Evolutionary conservation across 2,113 vertebrate species (phyloP).

Genomic region (Plestiodon gilberti): DNA sequence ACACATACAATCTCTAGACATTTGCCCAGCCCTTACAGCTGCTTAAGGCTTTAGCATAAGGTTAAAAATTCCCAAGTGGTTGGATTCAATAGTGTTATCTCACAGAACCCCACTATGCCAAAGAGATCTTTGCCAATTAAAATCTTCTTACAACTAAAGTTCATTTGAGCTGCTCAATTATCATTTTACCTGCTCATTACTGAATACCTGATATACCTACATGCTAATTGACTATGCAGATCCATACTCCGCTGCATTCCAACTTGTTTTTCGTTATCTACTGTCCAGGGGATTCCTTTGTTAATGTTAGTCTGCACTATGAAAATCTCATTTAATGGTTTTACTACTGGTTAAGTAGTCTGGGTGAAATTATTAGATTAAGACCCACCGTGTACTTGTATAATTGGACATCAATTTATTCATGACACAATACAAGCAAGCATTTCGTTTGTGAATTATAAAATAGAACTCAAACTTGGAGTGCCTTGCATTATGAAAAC

Average conservation of each 20-base stretch:
- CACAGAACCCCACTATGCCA: neutral
- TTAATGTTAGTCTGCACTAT: neutral
- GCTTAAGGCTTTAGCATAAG: neutral
- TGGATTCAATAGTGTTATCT: slow-evolving; percentile 36
- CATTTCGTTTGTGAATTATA: slow-evolving; percentile 52
- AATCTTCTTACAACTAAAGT: slow-evolving; percentile 45
- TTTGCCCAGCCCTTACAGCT: neutral
- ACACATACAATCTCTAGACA: neutral
- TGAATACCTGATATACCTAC: slow-evolving; percentile 25
- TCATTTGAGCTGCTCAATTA: slow-evolving; percentile 35
- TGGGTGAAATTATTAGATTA: slow-evolving; percentile 63
- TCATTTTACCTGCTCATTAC: slow-evolving; percentile 49
- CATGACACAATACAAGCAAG: slow-evolving; percentile 50
- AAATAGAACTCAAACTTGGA: slow-evolving; percentile 42
- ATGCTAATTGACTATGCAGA: slow-evolving; percentile 49
- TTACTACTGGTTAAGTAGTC: slow-evolving; percentile 49
- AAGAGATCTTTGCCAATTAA: slow-evolving; percentile 53
- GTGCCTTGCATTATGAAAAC: slow-evolving; percentile 32
- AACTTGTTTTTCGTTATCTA: slow-evolving; percentile 18
- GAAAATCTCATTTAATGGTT: slow-evolving; percentile 41
- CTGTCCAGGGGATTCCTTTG: slow-evolving; percentile 26
- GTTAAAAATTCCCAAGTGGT: slow-evolving; percentile 5
- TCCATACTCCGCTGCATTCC: slow-evolving; percentile 25
- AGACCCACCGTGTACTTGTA: slow-evolving; percentile 34
- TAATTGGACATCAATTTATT: slow-evolving; percentile 60